Percentiles rank a stretch among this genome's conserved stretches.
phyloP scores from a whole-genome alignment of 2,797 vertebrate genomes.

The Catamblyrhynchus diadema region DNA sequence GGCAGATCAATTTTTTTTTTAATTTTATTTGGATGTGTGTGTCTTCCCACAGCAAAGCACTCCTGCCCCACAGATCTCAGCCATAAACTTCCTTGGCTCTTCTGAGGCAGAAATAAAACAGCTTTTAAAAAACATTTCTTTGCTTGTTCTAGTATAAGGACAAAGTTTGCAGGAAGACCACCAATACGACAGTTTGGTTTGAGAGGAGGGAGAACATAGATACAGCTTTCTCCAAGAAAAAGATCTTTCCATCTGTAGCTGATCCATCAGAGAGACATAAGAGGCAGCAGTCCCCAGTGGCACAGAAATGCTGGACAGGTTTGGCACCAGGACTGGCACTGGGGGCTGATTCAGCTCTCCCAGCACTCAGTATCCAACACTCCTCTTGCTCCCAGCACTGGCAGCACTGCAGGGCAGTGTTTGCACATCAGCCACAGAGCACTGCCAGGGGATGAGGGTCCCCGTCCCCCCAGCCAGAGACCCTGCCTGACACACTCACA shows the following conservation, averaged over 20 bases:
- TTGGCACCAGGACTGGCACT: not conserved
- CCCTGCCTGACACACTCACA: rapidly evolving
- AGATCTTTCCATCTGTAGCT: not conserved
- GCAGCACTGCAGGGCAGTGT: not conserved
- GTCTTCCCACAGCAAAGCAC: not conserved
- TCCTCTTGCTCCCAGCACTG: not conserved
- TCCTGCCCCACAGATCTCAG: not conserved
- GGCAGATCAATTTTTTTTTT: rapidly evolving
- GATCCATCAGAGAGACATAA: rapidly evolving
- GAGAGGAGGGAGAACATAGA: not conserved
- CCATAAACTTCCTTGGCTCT: not conserved
- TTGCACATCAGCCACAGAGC: not conserved
- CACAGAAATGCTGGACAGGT: not conserved
- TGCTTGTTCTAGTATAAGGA: not conserved
- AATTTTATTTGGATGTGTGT: not conserved
- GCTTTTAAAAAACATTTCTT: rapidly evolving
- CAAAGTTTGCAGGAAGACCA: not conserved
- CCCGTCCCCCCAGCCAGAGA: not conserved
- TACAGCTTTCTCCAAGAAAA: not conserved
- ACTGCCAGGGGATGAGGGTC: not conserved
- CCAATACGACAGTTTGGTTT: not conserved
- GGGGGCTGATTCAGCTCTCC: not conserved
- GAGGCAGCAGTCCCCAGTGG: not conserved
- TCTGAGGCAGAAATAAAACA: not conserved
- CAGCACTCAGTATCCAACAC: not conserved